A percentile compares a stretch with the other conserved stretches of the same genome.
These are phyloP conservation scores for Orientallactaga bullata DNA, from an alignment of 2,113 vertebrate genomes.

Conservation along the genomic window DNA sequence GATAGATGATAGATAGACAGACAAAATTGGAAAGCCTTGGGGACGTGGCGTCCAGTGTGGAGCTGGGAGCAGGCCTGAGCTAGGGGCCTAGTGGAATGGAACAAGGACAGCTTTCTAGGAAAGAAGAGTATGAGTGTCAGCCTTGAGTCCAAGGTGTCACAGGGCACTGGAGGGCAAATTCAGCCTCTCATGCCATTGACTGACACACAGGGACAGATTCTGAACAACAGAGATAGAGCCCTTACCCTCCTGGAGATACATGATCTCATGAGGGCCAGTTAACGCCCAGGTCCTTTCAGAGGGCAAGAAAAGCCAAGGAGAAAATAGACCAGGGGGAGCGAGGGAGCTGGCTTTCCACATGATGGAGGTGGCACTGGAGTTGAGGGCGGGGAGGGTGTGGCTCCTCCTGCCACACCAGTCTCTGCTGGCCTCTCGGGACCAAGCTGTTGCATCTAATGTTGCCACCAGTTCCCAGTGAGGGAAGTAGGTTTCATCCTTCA, in stretches of 20 bases:
- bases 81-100: accelerated
- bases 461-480: background rate
- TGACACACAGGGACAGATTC: background rate
- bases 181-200: accelerated
- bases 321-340: background rate
- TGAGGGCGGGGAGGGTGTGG: background rate
- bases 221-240: background rate
- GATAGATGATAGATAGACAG: too few species aligned
- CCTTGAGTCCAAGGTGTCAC: background rate
- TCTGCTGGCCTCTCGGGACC: background rate
- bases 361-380: background rate
- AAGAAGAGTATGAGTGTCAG: background rate
- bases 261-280: background rate
- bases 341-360: background rate
- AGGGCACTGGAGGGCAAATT: accelerated
- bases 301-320: background rate
- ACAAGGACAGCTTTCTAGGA: background rate
- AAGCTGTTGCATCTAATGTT: background rate
- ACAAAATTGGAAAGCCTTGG: too few species aligned
- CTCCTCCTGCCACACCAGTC: background rate
- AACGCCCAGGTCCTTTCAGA: background rate
- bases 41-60: too few species aligned
- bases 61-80: too few species aligned
- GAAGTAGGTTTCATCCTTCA: background rate
- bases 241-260: background rate